A percentile compares a stretch with the other conserved stretches of the same genome.
Evolutionary conservation across 2,888 invertebrate genomes (phyloP).

Genomic region (Zygaena filipendulae): DNA sequence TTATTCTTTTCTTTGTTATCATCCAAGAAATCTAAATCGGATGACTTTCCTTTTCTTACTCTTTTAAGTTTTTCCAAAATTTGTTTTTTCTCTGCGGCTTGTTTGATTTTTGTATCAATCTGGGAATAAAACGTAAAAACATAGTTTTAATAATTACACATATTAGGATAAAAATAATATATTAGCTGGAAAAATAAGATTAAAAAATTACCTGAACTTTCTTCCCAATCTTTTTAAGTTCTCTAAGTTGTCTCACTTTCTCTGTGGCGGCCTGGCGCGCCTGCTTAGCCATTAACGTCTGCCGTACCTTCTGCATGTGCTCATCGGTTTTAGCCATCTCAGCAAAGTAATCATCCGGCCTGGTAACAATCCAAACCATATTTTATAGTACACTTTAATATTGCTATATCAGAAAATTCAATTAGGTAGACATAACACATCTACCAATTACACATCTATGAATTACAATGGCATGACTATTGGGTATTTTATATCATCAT

Average conservation of each 20-base stretch:
- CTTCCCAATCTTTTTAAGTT: conserved; percentile 93
- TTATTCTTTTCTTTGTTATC: conserved; percentile 56
- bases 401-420: too few species aligned
- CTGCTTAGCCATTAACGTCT: conserved; percentile 86
- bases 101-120: conserved; percentile 83
- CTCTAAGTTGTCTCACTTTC: conserved; percentile 88
- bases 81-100: conserved; percentile 91
- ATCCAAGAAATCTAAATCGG: conserved; percentile 84
- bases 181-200: too few species aligned
- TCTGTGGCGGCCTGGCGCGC: conserved; percentile 88
- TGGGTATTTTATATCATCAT: too few species aligned
- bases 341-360: conserved; percentile 97
- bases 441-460: too few species aligned
- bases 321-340: conserved; percentile 98
- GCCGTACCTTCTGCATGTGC: conserved; percentile 96
- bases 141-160: too few species aligned
- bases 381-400: too few species aligned
- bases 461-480: too few species aligned
- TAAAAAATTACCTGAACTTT: conserved; percentile 75
- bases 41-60: conserved; percentile 85
- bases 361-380: too few species aligned
- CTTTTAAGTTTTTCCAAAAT: conserved; percentile 94
- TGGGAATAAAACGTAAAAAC: conserved; percentile 62
- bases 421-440: too few species aligned
- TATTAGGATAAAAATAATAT: too few species aligned